A percentile compares a stretch with the other conserved stretches of the same genome.
Conservation (phyloP, 2,888 invertebrate genomes). For the Falcaria lacertinaria region DNA sequence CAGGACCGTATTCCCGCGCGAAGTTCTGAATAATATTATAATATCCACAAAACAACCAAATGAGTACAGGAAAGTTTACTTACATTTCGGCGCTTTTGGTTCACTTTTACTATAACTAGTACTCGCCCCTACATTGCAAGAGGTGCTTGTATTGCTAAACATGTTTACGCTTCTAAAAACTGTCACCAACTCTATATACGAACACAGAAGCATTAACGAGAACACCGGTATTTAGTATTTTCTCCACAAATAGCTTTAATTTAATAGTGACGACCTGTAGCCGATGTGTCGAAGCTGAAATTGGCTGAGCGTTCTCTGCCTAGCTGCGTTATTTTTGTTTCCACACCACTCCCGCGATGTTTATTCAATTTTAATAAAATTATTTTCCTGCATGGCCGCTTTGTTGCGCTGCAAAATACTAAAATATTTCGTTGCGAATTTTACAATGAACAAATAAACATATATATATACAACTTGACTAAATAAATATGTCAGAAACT, state of each 20-base stretch:
- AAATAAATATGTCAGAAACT: too few relatives aligned
- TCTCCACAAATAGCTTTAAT: slow-evolving; percentile 43
- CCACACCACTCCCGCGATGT: slow-evolving; percentile 42
- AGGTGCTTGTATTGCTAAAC: slow-evolving; percentile 59
- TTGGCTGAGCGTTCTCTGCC: slow-evolving; percentile 40
- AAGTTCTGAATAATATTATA: background rate
- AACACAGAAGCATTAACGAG: too few relatives aligned
- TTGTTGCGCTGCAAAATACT: slow-evolving; percentile 11
- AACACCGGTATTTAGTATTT: slow-evolving; percentile 11
- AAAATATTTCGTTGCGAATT: background rate
- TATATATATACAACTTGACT: too few relatives aligned
- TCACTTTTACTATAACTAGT: slow-evolving; percentile 31
- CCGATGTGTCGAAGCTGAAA: slow-evolving; percentile 53
- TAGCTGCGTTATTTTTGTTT: slow-evolving; percentile 69
- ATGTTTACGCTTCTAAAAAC: slow-evolving; percentile 21
- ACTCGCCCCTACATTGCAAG: slow-evolving; percentile 34
- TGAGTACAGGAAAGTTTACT: slow-evolving; percentile 28
- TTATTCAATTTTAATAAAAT: slow-evolving; percentile 64
- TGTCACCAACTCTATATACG: background rate
- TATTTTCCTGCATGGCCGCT: slow-evolving; percentile 33
- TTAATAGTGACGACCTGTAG: slow-evolving; percentile 44
- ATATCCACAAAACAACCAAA: background rate
- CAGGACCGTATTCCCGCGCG: too few relatives aligned
- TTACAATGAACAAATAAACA: too few relatives aligned
- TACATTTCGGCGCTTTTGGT: slow-evolving; percentile 34